phyloP scores from a whole-genome alignment of 2,113 vertebrate genomes.

The Gila orcuttii region DNA sequence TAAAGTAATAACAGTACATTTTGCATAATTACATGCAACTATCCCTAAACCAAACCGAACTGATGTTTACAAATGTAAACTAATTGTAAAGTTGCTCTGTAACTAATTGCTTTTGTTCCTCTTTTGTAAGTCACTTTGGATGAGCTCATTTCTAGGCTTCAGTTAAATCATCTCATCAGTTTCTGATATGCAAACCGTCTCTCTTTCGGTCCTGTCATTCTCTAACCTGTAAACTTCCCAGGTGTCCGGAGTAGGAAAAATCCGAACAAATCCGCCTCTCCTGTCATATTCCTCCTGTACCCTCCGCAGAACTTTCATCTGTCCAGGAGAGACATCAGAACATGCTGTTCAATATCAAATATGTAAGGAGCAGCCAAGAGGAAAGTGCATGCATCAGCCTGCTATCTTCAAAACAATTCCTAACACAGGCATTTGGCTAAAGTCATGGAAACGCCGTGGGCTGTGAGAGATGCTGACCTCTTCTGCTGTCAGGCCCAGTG shows the following conservation, averaged over 20 bases:
- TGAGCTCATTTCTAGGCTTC: too few relatives aligned
- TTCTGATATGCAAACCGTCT: background rate
- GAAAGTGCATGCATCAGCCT: background rate
- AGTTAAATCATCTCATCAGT: background rate
- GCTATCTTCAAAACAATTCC: background rate
- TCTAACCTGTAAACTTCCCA: constrained; percentile 81
- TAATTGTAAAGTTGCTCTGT: too few relatives aligned
- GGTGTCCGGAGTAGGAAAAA: constrained; percentile 91
- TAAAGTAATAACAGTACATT: too few relatives aligned
- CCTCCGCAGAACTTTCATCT: constrained; percentile 90
- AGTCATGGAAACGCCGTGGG: background rate
- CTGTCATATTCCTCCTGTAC: constrained; percentile 91
- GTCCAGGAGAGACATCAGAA: background rate
- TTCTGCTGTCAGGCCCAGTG: constrained; percentile 85
- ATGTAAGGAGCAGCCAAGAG: background rate
- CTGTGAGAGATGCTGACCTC: constrained; percentile 75
- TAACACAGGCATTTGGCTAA: background rate
- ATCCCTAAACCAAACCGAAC: too few relatives aligned
- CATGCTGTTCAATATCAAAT: constrained; percentile 8
- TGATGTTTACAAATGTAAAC: too few relatives aligned
- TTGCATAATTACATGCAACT: too few relatives aligned
- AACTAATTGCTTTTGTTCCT: too few relatives aligned
- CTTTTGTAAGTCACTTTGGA: too few relatives aligned
- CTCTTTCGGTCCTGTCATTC: background rate
- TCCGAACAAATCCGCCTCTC: constrained; percentile 92